Conservation (phyloP, 2,888 invertebrate species). For the Thymelicus acteon region DNA sequence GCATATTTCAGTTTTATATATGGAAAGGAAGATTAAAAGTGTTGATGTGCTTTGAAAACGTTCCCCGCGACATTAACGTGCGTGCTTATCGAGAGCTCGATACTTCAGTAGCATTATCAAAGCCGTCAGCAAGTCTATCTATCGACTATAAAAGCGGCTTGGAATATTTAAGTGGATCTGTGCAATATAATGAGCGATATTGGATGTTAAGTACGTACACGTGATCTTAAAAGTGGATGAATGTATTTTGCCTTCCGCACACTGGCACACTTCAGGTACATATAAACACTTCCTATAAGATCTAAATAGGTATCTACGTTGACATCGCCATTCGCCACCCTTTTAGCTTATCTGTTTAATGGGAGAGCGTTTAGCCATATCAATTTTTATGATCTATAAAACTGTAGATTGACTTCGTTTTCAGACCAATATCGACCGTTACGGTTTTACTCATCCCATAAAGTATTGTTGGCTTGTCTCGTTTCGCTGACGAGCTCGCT, state of each 20-base stretch:
- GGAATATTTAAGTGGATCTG: constrained; percentile 35
- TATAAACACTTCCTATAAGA: background rate
- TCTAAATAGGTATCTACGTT: background rate
- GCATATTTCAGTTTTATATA: too few relatives aligned
- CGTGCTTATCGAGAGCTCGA: constrained; percentile 20
- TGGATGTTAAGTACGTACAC: constrained; percentile 47
- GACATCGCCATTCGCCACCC: background rate
- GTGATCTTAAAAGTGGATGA: background rate
- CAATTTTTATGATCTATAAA: constrained; percentile 14
- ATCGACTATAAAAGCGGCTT: constrained; percentile 37
- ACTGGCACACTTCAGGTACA: background rate
- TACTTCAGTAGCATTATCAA: constrained; percentile 23
- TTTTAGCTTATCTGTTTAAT: background rate
- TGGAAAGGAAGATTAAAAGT: background rate
- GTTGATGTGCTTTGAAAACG: background rate
- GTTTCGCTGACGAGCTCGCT: constrained; percentile 11
- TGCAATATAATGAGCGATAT: constrained; percentile 48
- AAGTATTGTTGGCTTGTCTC: constrained; percentile 6
- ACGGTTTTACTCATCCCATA: constrained; percentile 17
- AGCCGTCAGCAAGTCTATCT: constrained; percentile 32
- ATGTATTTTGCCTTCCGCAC: constrained; percentile 5
- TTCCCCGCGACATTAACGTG: constrained; percentile 19
- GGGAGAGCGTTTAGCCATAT: constrained; percentile 4
- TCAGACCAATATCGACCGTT: constrained; percentile 10
- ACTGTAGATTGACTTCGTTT: background rate